Evolutionary conservation across 1,140 invertebrate genomes (phyloP), one percentile per base, ranked within the genome.

Genomic region (Penaeus vannamei): DNA sequence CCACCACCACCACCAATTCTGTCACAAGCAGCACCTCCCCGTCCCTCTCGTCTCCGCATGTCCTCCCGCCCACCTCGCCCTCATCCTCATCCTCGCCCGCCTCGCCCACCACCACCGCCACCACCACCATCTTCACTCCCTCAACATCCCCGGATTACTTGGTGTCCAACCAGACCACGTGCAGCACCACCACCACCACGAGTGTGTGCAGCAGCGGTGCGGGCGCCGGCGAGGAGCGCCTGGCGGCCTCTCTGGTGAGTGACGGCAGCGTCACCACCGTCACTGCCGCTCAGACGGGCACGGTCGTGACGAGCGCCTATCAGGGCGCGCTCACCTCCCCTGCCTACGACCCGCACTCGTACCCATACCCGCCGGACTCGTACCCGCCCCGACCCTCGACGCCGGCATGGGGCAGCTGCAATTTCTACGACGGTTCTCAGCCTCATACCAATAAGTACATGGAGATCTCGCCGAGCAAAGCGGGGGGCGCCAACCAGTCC

Each of bases 401-500:
- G 42, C 69, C 81, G n/a, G 53, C 91, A 23, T 91, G 91, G 91
- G 87, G 83, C 61, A 91, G 91, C 36, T 91, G 91, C 69, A 91
- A 89, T 66, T 91, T 85, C 60, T 91, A 91, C 59, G 91, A 91
- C 77, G 91, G 91, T 29, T 88, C 89, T 61, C 91, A 91, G 53
- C 91, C 91, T 19, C 90, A 82, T 23, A 91, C 91, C 29, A 91
- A 91, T 60, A 91, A 91, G 77, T 91, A 91, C 83, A 91, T 91
- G 91, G 91, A 91, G 60, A 91, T 91, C 61, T 84, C 90, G 42
- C 76, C 90, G 64, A 87, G 64, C 81, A 90, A 86, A 79, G 29
- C 62, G 20, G 32, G 76, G n/a, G 32, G 5, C 32, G 53, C 80
- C 53, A 91, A 96, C 92, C 96, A 97, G 92, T 97, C 96, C 91